phyloP scores from a whole-genome alignment of 2,113 vertebrate species.

The Calyptommatus sinebrachiatus region DNA sequence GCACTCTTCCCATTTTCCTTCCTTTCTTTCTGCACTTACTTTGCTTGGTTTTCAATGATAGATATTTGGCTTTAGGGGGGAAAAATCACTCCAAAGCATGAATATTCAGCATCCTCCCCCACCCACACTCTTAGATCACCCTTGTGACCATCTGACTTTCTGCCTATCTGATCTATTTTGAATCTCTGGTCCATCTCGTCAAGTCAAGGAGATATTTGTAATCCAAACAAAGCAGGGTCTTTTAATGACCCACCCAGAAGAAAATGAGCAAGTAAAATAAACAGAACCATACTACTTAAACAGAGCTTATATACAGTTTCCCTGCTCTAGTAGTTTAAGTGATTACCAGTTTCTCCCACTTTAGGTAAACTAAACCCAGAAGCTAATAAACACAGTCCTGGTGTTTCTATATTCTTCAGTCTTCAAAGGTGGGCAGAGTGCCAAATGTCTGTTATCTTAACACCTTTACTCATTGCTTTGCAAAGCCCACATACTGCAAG shows the following conservation, averaged over 20 bases:
- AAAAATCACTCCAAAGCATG: background rate
- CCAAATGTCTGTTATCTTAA: background rate
- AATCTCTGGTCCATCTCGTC: background rate
- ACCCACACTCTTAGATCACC: no score
- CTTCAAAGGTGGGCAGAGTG: background rate
- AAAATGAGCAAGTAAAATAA: background rate
- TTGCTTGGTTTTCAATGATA: background rate
- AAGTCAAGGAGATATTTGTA: background rate
- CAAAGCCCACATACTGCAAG: background rate
- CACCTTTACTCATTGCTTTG: background rate
- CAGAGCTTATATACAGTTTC: background rate
- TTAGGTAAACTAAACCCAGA: background rate
- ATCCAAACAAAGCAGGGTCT: background rate
- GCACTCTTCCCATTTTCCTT: no score
- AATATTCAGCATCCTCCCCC: background rate
- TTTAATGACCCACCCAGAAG: background rate
- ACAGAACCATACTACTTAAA: background rate
- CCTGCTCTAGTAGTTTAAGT: background rate
- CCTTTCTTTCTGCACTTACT: no score
- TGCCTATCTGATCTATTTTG: background rate
- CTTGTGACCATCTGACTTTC: background rate
- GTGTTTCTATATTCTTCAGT: background rate
- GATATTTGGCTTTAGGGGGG: background rate
- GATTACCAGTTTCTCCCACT: background rate
- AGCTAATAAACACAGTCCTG: background rate